Evolutionary conservation across 2,797 vertebrate genomes (phyloP).

Genomic region (Carduelis carduelis): DNA sequence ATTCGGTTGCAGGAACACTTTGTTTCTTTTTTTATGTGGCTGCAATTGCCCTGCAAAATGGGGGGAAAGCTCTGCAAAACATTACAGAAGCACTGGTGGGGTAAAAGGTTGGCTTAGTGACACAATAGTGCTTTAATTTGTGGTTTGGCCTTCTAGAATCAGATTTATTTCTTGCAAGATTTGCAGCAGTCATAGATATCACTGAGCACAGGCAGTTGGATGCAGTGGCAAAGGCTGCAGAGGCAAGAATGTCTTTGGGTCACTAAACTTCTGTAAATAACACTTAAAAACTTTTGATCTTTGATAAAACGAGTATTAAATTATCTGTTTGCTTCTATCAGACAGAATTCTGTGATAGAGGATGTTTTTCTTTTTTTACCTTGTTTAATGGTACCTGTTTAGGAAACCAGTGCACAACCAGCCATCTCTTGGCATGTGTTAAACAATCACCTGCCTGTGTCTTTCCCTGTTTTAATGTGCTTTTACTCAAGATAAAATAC

Average conservation of each 20-base stretch:
- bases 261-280: background rate
- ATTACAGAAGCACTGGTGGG: background rate
- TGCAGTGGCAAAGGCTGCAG: background rate
- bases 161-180: background rate
- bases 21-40: background rate
- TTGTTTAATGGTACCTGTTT: background rate
- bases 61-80: background rate
- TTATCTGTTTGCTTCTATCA: background rate
- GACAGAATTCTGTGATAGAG: background rate
- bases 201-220: fast-evolving
- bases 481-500: background rate
- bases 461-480: background rate
- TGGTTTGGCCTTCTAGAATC: background rate
- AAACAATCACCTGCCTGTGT: background rate
- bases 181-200: background rate
- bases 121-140: background rate
- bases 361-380: fast-evolving
- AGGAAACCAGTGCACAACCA: background rate
- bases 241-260: background rate
- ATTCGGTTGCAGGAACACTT: background rate
- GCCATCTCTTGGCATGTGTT: fast-evolving
- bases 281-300: background rate
- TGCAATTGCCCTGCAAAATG: background rate
- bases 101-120: background rate
- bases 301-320: background rate